Evolutionary conservation across 2,113 vertebrate genomes (phyloP).

Genomic region (Bos javanicus): DNA sequence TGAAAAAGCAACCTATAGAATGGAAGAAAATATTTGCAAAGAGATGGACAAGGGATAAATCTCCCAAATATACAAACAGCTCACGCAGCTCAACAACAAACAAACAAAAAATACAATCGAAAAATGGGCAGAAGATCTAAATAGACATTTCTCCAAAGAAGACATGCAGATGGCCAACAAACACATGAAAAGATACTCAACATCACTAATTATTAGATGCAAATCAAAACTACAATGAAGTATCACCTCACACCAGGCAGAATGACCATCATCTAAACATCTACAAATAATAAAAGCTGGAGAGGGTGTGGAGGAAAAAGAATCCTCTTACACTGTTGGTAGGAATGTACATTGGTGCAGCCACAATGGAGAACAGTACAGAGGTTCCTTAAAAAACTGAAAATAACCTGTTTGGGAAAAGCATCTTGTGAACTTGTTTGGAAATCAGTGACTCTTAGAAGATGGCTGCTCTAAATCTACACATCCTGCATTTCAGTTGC

Average conservation of each 20-base stretch:
- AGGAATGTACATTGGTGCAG: not conserved
- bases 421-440: not conserved
- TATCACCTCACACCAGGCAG: not conserved
- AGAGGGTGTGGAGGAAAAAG: not conserved
- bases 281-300: not conserved
- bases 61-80: not conserved
- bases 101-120: not conserved
- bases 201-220: not conserved
- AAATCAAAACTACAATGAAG: not conserved
- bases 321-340: not conserved
- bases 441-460: not conserved
- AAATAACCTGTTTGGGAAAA: not conserved
- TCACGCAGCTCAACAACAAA: not conserved
- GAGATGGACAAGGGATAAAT: not conserved
- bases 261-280: not conserved
- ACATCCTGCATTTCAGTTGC: not conserved
- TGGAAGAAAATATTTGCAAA: not conserved
- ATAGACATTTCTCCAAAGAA: not conserved
- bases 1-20: not conserved
- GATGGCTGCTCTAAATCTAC: not conserved
- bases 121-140: not conserved
- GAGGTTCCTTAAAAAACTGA: not conserved
- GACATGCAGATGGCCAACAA: not conserved
- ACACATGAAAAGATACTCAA: not conserved
- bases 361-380: not conserved